Evolutionary conservation across 2,113 vertebrate genomes (phyloP).

Genomic region (Alectura lathami): DNA sequence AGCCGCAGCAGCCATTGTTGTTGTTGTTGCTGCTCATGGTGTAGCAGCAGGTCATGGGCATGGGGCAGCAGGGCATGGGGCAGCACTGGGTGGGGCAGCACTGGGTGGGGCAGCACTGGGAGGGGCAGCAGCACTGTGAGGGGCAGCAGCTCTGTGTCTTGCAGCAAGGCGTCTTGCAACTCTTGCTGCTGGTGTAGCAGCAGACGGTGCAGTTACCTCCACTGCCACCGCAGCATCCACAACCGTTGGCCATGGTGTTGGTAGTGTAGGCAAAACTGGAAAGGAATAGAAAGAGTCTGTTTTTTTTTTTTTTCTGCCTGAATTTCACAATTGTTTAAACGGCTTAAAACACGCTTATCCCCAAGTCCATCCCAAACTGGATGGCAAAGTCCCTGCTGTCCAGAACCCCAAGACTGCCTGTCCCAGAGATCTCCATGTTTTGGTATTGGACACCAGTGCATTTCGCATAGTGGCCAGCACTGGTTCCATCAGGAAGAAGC

Average conservation of each 20-base stretch:
- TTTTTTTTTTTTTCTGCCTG: neutral
- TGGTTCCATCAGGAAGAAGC: neutral
- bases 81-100: neutral
- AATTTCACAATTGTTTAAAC: neutral
- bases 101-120: neutral
- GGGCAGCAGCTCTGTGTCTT: neutral
- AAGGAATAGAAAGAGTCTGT: neutral
- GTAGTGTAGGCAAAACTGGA: constrained; percentile 25
- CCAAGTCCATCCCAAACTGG: neutral
- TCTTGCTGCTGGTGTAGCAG: neutral
- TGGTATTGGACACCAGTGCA: rapidly evolving
- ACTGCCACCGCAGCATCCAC: neutral
- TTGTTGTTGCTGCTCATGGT: neutral
- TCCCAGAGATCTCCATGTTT: neutral
- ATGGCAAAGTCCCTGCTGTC: neutral
- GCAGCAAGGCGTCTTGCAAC: neutral
- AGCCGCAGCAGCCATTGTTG: neutral
- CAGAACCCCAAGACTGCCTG: neutral
- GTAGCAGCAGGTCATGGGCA: neutral
- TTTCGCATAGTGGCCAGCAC: neutral
- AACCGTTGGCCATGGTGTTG: constrained; percentile 17
- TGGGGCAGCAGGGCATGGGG: neutral
- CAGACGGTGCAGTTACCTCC: neutral
- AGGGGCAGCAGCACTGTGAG: neutral
- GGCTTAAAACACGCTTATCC: neutral